A percentile compares a stretch with the other conserved stretches of the same genome.
Conservation (phyloP, 2,797 vertebrate species). For the Peromyscus attwateri region DNA sequence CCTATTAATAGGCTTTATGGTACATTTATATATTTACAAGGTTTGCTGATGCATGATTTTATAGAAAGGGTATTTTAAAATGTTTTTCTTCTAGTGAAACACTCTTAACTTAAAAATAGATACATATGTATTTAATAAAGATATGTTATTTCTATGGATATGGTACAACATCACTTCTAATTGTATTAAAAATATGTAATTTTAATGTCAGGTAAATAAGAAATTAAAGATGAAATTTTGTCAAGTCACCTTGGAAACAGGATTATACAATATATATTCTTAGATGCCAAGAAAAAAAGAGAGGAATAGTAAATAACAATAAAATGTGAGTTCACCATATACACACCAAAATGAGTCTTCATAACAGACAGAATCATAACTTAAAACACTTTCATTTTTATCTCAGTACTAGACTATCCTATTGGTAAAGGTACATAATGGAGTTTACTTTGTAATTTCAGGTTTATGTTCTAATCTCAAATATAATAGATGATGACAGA, state of each 20-base stretch:
- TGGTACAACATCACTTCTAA: conserved; percentile 30
- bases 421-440: conserved; percentile 13
- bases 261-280: conserved; percentile 40
- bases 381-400: conserved; percentile 51
- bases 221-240: conserved; percentile 61
- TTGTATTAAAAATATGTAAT: conserved; percentile 48
- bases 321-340: conserved; percentile 30
- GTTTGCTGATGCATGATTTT: conserved; percentile 74
- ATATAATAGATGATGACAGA: neutral
- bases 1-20: conserved; percentile 87
- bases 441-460: conserved; percentile 56
- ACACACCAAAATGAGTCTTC: conserved; percentile 42
- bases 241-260: conserved; percentile 63
- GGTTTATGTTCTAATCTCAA: conserved; percentile 21
- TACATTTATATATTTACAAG: conserved; percentile 84
- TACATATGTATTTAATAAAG: conserved; percentile 44
- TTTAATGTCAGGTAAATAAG: conserved; percentile 50
- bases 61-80: conserved; percentile 65
- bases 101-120: conserved; percentile 10
- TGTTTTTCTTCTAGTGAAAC: conserved; percentile 48
- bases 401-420: neutral
- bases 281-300: conserved; percentile 16
- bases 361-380: conserved; percentile 34
- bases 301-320: neutral
- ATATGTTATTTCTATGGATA: conserved; percentile 53